phyloP scores from a whole-genome alignment of 2,888 invertebrate species.

The Papilio demoleus region DNA sequence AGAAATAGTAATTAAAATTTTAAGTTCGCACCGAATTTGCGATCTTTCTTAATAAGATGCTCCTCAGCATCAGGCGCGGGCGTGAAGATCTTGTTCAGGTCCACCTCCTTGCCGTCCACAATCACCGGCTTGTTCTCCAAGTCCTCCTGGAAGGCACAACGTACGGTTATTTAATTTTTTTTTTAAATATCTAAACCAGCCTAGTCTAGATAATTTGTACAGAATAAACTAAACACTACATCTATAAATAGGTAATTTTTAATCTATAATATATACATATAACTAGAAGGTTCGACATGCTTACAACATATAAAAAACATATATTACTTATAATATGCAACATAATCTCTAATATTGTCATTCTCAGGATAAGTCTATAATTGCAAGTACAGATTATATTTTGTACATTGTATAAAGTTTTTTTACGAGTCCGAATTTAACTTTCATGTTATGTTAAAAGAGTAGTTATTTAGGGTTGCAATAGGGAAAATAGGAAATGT shows the following conservation, averaged over 20 bases:
- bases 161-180: background rate
- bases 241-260: background rate
- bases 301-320: too few relatives aligned
- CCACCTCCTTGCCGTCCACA: conserved; percentile 86
- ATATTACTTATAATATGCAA: background rate
- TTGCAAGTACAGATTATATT: background rate
- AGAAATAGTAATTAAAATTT: too few relatives aligned
- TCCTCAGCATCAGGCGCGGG: conserved; percentile 93
- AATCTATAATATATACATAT: too few relatives aligned
- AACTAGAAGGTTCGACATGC: too few relatives aligned
- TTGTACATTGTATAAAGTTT: background rate
- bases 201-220: background rate
- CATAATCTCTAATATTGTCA: background rate
- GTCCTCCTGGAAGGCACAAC: conserved; percentile 81
- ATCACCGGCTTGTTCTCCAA: conserved; percentile 83
- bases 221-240: background rate
- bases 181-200: background rate
- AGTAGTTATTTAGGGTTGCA: background rate
- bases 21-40: conserved; percentile 78
- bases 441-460: background rate
- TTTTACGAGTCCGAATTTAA: background rate
- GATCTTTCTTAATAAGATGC: conserved; percentile 88
- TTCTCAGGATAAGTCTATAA: background rate
- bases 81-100: conserved; percentile 94
- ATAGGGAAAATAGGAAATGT: background rate